Conservation (phyloP, 2,888 invertebrate genomes). For the Napeogenes inachia region DNA sequence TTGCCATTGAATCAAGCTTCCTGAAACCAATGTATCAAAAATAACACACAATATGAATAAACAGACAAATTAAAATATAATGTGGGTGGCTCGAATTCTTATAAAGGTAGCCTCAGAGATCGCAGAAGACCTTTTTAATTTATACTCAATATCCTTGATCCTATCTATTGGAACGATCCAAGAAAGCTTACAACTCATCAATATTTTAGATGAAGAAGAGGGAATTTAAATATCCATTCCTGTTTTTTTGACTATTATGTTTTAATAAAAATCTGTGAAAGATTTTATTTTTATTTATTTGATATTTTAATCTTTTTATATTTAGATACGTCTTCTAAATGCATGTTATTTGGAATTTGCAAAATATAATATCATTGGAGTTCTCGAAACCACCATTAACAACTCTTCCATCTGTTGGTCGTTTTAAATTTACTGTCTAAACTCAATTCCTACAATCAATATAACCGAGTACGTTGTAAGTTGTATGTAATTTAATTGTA, state of each 20-base stretch:
- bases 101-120: conserved; percentile 56
- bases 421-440: conserved; percentile 41
- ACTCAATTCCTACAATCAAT: conserved; percentile 28
- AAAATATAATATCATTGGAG: conserved; percentile 58
- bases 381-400: conserved; percentile 56
- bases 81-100: conserved; percentile 67
- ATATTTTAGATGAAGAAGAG: conserved; percentile 63
- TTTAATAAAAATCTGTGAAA: too few relatives aligned
- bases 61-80: conserved; percentile 21
- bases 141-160: conserved; percentile 58
- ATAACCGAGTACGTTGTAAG: not conserved
- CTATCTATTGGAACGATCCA: conserved; percentile 57
- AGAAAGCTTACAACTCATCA: conserved; percentile 58
- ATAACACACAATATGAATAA: conserved; percentile 3
- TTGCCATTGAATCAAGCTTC: not conserved
- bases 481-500: not conserved
- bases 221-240: conserved; percentile 31
- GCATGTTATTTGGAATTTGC: conserved; percentile 49
- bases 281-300: conserved; percentile 16
- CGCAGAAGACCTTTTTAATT: conserved; percentile 54
- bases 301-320: not conserved
- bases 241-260: too few relatives aligned
- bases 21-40: conserved; percentile 3
- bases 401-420: conserved; percentile 55
- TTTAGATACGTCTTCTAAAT: conserved; percentile 45